Evolutionary conservation across 2,888 invertebrate species (phyloP), one percentile per base, ranked within the genome.

Genomic region (Aplocera efformata): DNA sequence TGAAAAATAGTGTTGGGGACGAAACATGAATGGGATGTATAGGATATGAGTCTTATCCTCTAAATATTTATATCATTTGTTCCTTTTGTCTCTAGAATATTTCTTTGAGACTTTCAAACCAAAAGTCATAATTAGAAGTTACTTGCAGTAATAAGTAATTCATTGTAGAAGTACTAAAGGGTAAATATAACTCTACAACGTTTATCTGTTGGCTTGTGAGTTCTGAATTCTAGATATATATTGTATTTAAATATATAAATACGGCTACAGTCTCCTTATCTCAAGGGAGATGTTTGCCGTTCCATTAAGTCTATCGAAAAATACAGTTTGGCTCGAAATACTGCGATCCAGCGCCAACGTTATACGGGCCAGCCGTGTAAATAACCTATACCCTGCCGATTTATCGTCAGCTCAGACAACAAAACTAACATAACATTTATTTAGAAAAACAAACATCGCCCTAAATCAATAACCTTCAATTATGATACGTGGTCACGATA

Each of bases 381-480:
- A 80, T 69, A 80, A 58, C 42, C 48, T 59, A 62, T n/a, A 66
- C 74, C 75, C 80, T 88, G 63, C 81, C 78, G 84, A 73, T 71
- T 67, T 74, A 79, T 77, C 85, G 84, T 70, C 85, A 86, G 86
- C 82, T 56, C 49, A 51, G 48, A 62, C 67, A 71, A 69, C 63
- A 61, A 58, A 58, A 57, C 65, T 58, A 55, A 63, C 45, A 53
- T 56, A 58, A 67, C 72, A 63, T 80, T 76, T 71, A 56, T 54
- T 61, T 59, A 59, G 56, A 55, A 53, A 60, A 67, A 72, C 52
- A 53, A 47, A 62, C 50, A 53, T 58, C 54, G 64, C 69, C 80
- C 80, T 78, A 64, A 66, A 66, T 70, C 69, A 78, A 77, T 17
- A 42, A 35, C 43, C 40, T 48, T 48, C 48, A 43, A 45, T 50